A percentile compares a stretch with the other conserved stretches of the same genome.
These are phyloP conservation scores for Indicator maculatus DNA, from an alignment of 2,113 vertebrate genomes.

Conservation along the genomic window DNA sequence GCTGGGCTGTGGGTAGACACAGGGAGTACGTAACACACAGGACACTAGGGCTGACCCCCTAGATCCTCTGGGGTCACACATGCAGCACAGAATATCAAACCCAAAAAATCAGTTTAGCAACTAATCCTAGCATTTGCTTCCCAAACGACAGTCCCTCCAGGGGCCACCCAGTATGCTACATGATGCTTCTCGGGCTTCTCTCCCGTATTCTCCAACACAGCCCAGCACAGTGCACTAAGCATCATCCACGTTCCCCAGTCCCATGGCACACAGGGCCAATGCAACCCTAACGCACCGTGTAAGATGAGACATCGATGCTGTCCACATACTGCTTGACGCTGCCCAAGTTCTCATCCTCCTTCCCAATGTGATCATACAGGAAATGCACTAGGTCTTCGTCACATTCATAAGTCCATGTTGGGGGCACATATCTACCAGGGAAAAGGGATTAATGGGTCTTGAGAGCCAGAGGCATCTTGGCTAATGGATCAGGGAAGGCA, in stretches of 20 bases:
- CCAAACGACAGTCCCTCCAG: background rate
- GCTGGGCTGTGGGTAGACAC: background rate
- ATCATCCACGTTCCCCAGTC: background rate
- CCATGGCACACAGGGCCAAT: rapidly evolving
- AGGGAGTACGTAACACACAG: rapidly evolving
- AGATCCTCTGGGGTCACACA: background rate
- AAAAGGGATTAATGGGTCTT: background rate
- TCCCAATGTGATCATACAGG: slow-evolving; percentile 92
- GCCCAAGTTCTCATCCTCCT: slow-evolving; percentile 95
- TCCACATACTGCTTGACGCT: slow-evolving; percentile 96
- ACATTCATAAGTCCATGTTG: slow-evolving; percentile 94
- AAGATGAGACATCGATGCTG: slow-evolving; percentile 94
- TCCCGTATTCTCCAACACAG: background rate
- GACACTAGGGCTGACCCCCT: background rate
- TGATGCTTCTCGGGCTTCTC: background rate
- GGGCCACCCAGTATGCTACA: background rate
- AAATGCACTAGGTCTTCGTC: slow-evolving; percentile 97
- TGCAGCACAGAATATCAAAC: background rate
- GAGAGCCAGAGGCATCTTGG: background rate
- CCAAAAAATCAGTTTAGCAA: background rate
- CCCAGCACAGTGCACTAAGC: background rate
- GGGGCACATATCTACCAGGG: slow-evolving; percentile 84
- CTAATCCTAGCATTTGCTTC: background rate
- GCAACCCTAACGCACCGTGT: slow-evolving; percentile 76
- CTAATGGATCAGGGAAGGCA: background rate